Percentiles rank a stretch among this genome's conserved stretches.
These are phyloP conservation scores for Epistrophe eligans DNA, from an alignment of 2,888 invertebrate species.

Conservation along the genomic window DNA sequence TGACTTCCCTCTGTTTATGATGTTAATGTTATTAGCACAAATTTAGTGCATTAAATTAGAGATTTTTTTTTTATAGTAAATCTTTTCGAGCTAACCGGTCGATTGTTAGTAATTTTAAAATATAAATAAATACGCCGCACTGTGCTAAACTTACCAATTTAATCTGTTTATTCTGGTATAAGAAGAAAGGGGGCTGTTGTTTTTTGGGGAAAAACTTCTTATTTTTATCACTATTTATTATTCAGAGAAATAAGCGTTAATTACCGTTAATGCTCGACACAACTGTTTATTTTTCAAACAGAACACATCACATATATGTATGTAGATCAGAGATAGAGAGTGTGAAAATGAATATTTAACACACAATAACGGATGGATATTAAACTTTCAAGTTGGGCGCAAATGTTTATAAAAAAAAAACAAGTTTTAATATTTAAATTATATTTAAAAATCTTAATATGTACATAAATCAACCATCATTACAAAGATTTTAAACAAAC, in stretches of 20 bases:
- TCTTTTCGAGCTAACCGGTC: conserved; percentile 41
- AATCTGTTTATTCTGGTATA: conserved; percentile 44
- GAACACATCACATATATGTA: conserved; percentile 25
- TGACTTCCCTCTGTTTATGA: conserved; percentile 57
- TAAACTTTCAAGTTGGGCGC: conserved; percentile 45
- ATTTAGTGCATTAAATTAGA: conserved; percentile 63
- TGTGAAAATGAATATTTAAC: conserved; percentile 20
- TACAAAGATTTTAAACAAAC: conserved; percentile 12
- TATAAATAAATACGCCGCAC: conserved; percentile 16
- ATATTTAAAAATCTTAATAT: not conserved
- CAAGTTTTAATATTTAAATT: not conserved
- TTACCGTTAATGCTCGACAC: conserved; percentile 58
- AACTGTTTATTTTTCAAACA: conserved; percentile 66
- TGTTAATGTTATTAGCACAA: conserved; percentile 70
- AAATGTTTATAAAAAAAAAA: conserved; percentile 36
- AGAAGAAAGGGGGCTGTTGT: conserved; percentile 40
- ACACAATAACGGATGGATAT: conserved; percentile 42
- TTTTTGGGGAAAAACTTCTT: conserved; percentile 31
- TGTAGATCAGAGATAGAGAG: not conserved
- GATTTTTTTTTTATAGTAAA: conserved; percentile 37
- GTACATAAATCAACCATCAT: conserved; percentile 7
- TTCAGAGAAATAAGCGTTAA: conserved; percentile 50
- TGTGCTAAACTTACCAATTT: conserved; percentile 63
- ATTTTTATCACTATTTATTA: conserved; percentile 20
- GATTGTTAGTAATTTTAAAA: conserved; percentile 42